Conservation (phyloP, 2,888 invertebrate genomes). For the Patella depressa region DNA sequence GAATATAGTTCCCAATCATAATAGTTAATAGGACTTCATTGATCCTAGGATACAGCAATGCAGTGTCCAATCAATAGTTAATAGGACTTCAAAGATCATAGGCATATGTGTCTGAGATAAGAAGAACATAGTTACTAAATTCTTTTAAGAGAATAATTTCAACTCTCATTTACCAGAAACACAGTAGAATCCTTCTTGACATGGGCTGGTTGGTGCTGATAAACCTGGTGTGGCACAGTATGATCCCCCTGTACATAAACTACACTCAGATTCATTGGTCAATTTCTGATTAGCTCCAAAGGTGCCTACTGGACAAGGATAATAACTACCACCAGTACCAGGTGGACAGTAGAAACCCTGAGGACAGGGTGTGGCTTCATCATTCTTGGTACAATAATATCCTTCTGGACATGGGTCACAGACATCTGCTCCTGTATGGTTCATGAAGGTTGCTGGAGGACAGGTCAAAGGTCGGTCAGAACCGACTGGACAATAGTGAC, state of each 20-base stretch:
- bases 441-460: constrained; percentile 58
- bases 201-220: constrained; percentile 55
- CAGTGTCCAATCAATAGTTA: too few species aligned
- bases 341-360: constrained; percentile 63
- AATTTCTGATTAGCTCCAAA: constrained; percentile 60
- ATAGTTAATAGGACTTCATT: too few species aligned
- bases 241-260: constrained; percentile 59
- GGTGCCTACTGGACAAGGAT: constrained; percentile 65
- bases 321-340: constrained; percentile 55
- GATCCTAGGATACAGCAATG: too few species aligned
- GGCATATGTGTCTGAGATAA: too few species aligned
- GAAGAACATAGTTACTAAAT: too few species aligned
- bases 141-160: too few species aligned
- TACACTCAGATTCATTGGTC: constrained; percentile 58
- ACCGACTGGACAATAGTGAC: constrained; percentile 57
- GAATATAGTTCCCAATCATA: too few species aligned
- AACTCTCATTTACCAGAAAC: constrained; percentile 45
- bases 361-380: constrained; percentile 61
- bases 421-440: constrained; percentile 56
- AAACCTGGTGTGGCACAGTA: constrained; percentile 64
- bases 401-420: constrained; percentile 64
- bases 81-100: too few species aligned
- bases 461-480: constrained; percentile 50
- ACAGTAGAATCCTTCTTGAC: constrained; percentile 64
- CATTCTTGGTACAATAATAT: constrained; percentile 59